Conservation (phyloP, 2,113 vertebrate genomes). For the Anarrhichthys ocellatus region DNA sequence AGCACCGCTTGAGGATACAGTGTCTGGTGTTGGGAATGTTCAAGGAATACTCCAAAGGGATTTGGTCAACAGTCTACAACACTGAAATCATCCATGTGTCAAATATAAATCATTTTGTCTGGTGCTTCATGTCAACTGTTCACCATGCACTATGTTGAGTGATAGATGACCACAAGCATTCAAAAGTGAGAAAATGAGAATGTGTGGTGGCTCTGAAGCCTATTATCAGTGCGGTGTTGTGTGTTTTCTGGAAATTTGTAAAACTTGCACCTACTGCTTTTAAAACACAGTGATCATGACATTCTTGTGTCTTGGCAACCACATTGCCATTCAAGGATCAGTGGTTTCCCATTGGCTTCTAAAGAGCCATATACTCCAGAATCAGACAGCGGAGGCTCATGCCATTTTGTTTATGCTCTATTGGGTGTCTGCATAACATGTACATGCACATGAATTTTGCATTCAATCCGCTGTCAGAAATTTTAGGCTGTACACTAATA, state of each 20-base stretch:
- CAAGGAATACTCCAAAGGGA: conserved; percentile 13
- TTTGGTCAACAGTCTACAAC: conserved; percentile 16
- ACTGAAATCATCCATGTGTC: conserved; percentile 21
- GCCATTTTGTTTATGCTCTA: neutral
- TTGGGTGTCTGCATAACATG: neutral
- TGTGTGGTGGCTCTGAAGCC: neutral
- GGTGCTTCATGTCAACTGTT: neutral
- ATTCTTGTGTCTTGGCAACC: conserved; percentile 5
- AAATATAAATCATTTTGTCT: conserved; percentile 6
- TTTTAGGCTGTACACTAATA: neutral
- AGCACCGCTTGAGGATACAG: neutral
- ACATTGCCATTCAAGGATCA: neutral
- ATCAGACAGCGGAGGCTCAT: neutral
- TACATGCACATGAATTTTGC: neutral
- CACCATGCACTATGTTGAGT: neutral
- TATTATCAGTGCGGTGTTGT: neutral
- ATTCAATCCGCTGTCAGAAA: neutral
- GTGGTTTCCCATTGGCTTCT: neutral
- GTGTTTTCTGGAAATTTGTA: neutral
- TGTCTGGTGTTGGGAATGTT: conserved; percentile 21
- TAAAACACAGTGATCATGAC: conserved; percentile 6
- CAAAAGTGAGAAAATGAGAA: neutral
- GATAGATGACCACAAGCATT: neutral
- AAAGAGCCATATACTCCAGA: neutral
- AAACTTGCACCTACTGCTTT: neutral